Evolutionary conservation across 2,113 vertebrate species (phyloP), one percentile per base, ranked within the genome.

Genomic region (Anolis sagrei): DNA sequence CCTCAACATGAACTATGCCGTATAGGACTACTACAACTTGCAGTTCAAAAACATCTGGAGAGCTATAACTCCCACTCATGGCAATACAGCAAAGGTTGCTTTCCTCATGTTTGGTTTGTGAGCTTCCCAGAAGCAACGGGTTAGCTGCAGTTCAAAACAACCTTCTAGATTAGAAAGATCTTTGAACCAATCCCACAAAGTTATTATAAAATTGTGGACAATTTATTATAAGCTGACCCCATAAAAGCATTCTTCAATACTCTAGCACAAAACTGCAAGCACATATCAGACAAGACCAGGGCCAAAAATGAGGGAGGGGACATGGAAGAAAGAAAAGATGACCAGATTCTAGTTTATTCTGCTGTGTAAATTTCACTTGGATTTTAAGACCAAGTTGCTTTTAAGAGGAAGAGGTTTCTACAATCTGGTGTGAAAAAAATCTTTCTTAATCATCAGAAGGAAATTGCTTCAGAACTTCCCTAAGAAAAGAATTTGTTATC

Each of bases 401-500:
- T n/a, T 2, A 83, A 61, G 34, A 34, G 64, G 75, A 78, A 72
- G 66, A 62, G 6, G 9, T 21, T 70, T 64, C 75, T 32, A 32
- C 7, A 78, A 79, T 58, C 36, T 64, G 13, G 29, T 64, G 34
- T 27, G 18, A 4, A 32, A 0, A 75, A 9, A 14, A 1, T 51
- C 0, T 91, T 89, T 93, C 93, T 90, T 91, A 94, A 80, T 69
- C 61, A 25, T 5, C 5, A 89, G 89, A 4, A 5, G 94, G 92
- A 94, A 94, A 87, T 82, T 93, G 91, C 91, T 92, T 93, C 92
- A 93, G 5, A 2, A 14, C 74, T 92, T 89, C 54, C 74, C 90
- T 91, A 81, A 82, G 81, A 82, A 7, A 14, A 87, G 81, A 72
- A 87, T 87, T 89, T 84, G 87, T 87, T 81, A 76, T 48, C 80